Evolutionary conservation across 1,140 invertebrate genomes (phyloP).

Genomic region (Hypothenemus hampei): DNA sequence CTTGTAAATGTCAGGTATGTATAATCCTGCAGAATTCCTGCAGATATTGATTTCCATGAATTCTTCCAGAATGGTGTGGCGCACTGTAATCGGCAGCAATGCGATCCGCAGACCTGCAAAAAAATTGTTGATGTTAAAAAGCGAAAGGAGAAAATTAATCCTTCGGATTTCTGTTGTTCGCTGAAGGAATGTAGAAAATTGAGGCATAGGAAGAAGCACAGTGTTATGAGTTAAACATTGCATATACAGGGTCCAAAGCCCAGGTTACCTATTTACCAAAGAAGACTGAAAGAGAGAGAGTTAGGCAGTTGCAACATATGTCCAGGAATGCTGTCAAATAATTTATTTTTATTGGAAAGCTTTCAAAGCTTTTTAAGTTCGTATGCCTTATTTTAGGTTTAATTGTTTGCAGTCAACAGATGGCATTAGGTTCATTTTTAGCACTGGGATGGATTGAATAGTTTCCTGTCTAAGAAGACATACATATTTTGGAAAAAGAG

Average conservation of each 20-base stretch:
- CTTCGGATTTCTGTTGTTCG: slow-evolving; percentile 37
- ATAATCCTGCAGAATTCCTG: slow-evolving; percentile 5
- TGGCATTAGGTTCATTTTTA: too few species aligned
- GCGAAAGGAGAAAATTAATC: slow-evolving; percentile 19
- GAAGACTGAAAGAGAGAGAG: too few species aligned
- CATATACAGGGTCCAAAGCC: slow-evolving; percentile 31
- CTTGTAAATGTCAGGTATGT: slow-evolving; percentile 81
- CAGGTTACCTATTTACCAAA: slow-evolving; percentile 43
- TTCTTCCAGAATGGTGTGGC: slow-evolving; percentile 68
- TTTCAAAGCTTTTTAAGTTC: too few species aligned
- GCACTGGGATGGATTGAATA: too few species aligned
- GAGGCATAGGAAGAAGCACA: slow-evolving; percentile 32
- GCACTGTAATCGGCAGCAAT: slow-evolving; percentile 72
- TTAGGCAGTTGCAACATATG: slow-evolving; percentile 37
- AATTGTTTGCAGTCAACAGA: too few species aligned
- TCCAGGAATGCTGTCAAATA: slow-evolving; percentile 36
- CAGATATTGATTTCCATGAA: slow-evolving; percentile 15
- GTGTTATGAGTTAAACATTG: slow-evolving; percentile 22
- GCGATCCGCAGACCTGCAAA: slow-evolving; percentile 63
- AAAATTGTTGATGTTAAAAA: slow-evolving; percentile 32
- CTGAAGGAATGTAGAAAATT: slow-evolving; percentile 37
- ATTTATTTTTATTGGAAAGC: slow-evolving; percentile 38
- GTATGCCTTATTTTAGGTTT: too few species aligned
- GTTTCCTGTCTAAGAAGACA: too few species aligned
- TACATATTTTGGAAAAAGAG: too few species aligned